Evolutionary conservation across 1,140 invertebrate species (phyloP).

Genomic region (Piezodorus guildinii): DNA sequence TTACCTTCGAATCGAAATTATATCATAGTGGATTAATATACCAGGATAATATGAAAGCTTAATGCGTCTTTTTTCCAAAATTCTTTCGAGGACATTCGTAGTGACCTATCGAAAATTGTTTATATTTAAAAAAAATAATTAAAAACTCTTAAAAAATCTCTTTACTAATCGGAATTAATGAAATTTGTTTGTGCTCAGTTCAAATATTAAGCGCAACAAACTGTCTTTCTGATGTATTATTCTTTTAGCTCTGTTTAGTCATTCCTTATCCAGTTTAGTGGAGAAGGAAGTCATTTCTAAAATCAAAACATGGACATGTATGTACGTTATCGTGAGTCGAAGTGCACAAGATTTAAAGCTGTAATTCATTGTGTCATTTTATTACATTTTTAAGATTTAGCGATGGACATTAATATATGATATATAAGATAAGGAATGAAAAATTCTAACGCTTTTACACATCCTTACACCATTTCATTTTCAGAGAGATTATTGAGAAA

Average conservation of each 20-base stretch:
- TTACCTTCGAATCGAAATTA: background rate
- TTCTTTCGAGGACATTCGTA: background rate
- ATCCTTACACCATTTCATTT: slow-evolving; percentile 20
- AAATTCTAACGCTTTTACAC: slow-evolving; percentile 25
- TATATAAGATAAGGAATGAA: slow-evolving; percentile 19
- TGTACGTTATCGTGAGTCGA: slow-evolving; percentile 10
- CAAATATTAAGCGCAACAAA: slow-evolving; percentile 25
- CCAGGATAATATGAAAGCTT: background rate
- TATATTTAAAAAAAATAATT: background rate
- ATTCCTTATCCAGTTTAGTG: slow-evolving; percentile 15
- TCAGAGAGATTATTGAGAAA: background rate
- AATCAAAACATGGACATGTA: slow-evolving; percentile 16
- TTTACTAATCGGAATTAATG: slow-evolving; percentile 5
- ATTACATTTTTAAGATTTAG: slow-evolving; percentile 18
- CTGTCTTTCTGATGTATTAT: slow-evolving; percentile 23
- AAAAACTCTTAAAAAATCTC: slow-evolving; percentile 4
- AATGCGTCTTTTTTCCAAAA: background rate
- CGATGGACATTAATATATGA: slow-evolving; percentile 18
- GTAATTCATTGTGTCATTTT: slow-evolving; percentile 14
- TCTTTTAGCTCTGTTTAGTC: slow-evolving; percentile 21
- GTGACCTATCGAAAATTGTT: background rate
- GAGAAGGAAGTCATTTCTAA: slow-evolving; percentile 13
- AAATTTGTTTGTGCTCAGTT: slow-evolving; percentile 24
- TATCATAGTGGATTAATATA: slow-evolving; percentile 2
- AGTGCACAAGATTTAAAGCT: slow-evolving; percentile 16